Base-by-base conservation (phyloP, 2,797 vertebrate species). In the Gouania willdenowi region DNA sequence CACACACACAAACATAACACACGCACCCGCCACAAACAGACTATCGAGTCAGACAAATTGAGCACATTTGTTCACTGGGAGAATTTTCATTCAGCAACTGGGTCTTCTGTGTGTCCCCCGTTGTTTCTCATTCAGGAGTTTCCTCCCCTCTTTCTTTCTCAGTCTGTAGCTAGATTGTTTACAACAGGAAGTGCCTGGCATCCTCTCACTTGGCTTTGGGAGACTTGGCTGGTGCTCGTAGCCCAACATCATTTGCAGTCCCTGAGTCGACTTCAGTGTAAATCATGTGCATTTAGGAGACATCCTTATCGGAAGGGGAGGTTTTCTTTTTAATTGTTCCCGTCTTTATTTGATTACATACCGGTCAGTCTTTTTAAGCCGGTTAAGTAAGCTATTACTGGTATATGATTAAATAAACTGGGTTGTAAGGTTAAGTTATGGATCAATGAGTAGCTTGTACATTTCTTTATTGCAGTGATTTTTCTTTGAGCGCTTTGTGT, bases 311-410 rank as follows among this genome's bases (percentile, higher is more conserved):
- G 65, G 77, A 82, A 85, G 66, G 69, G 62, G 83, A 64, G 68
- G 64, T 76, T 57, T 80, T 86, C 82, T 74, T 68, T 72, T 78
- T 84, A 71, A 85, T 84, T 68, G 84, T 81, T 79, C 81, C n/a
- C 72, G 57, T 83, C 83, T 86, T 84, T 71, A 79, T 82, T 76
- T 88, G 66, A 85, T 85, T 81, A 77, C 68, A 56, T 70, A 69
- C 74, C 79, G 77, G 77, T 76, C 41, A 37, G 75, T 60, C 43
- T 51, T 7, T 9, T 58, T 70, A 40, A 71, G 53, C 53, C 42
- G 30, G 67, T 66, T 75, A 56, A 73, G 79, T 75, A 75, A 70
- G 63, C 65, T 43, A 77, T 74, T 66, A 71, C 69, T 70, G 50
- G 42, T 56, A 64, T 66, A 78, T 75, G 64, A 66, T 71, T 69